Percentiles rank a stretch among this genome's conserved stretches.
phyloP scores from a whole-genome alignment of 2,113 vertebrate genomes.

The Heloderma charlesbogerti region DNA sequence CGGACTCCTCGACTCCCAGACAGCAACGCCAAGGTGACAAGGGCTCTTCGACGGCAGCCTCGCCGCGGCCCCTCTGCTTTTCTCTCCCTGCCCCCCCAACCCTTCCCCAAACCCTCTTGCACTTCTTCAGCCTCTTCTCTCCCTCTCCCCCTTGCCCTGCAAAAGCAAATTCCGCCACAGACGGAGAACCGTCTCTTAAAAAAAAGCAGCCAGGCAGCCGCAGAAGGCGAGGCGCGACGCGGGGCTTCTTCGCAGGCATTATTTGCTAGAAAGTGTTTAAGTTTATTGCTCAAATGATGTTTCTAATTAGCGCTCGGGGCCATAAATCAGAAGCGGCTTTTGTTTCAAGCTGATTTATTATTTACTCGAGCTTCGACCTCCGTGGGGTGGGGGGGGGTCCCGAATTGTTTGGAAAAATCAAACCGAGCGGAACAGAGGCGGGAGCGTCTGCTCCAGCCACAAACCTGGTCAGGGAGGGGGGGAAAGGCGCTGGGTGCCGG shows the following conservation, averaged over 20 bases:
- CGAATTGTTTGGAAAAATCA: too few species aligned
- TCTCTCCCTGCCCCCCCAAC: constrained; percentile 44
- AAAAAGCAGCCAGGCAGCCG: constrained; percentile 52
- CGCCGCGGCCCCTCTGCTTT: constrained; percentile 63
- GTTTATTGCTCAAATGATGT: constrained; percentile 85
- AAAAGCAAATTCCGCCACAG: constrained; percentile 69
- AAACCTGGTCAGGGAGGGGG: too few species aligned
- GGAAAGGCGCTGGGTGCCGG: not conserved
- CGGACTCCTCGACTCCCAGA: constrained; percentile 77
- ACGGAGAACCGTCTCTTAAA: constrained; percentile 60
- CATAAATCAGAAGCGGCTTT: constrained; percentile 84
- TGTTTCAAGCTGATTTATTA: constrained; percentile 85
- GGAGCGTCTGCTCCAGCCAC: not conserved
- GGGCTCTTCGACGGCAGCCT: constrained; percentile 81
- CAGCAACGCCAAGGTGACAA: constrained; percentile 80
- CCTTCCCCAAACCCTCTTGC: constrained; percentile 48
- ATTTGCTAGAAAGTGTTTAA: constrained; percentile 85
- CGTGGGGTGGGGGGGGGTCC: constrained; percentile 70
- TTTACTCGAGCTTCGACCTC: constrained; percentile 77
- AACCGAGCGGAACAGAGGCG: constrained; percentile 52
- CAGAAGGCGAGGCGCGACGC: constrained; percentile 39
- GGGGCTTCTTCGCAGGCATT: constrained; percentile 55
- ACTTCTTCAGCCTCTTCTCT: constrained; percentile 81
- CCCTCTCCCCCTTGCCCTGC: constrained; percentile 59
- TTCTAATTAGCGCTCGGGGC: constrained; percentile 81